Evolutionary conservation across 2,113 vertebrate genomes (phyloP), one percentile per base, ranked within the genome.

Genomic region (Pterocles gutturalis): DNA sequence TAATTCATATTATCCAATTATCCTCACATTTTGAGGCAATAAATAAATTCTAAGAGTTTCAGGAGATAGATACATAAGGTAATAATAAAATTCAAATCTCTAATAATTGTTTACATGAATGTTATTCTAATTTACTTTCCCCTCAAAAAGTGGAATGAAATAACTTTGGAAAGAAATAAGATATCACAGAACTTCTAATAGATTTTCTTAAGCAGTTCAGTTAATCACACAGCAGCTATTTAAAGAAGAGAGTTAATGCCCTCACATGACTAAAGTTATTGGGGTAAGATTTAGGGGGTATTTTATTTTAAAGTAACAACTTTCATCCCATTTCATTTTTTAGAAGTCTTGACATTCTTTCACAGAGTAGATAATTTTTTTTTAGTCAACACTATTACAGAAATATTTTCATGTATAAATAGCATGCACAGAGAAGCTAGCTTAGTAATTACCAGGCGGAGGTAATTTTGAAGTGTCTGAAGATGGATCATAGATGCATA

Each of bases 381-480:
- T 78, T 84, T 46, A 88, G 21, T 57, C 48, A 80, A 51, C 5
- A 31, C 11, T 48, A 25, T 25, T 53, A 76, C 7, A 72, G 31
- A 76, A 89, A 9, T 45, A 61, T 61, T 85, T 87, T 61, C 41
- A 53, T 3, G 4, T 51, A 51, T 15, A 60, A 54, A 57, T 29
- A 77, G 77, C 15, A 43, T 5, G 17, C 11, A 48, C 57, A 71
- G 33, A 62, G 46, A 66, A 87, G 38, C 9, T 21, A 77, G 33
- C 12, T 41, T 81, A 45, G 24, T 73, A 96, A 95, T 41, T 98
- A 99, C 99, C 99, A 99, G 98, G 96, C 99, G 98, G 81, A 99
- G 98, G 95, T 99, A 99, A 98, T 99, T 99, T 97, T 99, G 98
- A 76, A 99, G 98, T 91, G 99, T 98, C 54, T 98, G 99, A 94